Base-by-base conservation (phyloP, 2,113 vertebrate genomes). In the Pitta sordida region DNA sequence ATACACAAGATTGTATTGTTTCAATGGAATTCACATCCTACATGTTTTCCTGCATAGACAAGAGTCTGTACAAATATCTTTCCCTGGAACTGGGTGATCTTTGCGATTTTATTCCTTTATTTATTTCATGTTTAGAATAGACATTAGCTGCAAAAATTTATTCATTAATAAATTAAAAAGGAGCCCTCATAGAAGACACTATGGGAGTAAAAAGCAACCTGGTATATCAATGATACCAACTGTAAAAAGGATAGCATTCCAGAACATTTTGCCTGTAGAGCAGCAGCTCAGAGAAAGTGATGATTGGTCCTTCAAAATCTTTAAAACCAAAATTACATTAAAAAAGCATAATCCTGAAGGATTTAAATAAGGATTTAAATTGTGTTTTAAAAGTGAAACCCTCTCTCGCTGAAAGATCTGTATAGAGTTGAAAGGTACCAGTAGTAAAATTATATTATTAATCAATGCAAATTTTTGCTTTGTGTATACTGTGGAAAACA, bases 1-100 rank as follows among this genome's bases (percentile, higher is more conserved):
- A 12, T 43, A 82, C 37, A 79, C 37, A 74, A 63, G 32, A 36
- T 0, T 0, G 11, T 32, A 22, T 44, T 63, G 1, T 74, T 79
- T 79, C 1, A 0, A 41, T 20, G 15, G 26, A 36, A 13, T 46
- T 68, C 15, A 24, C 0, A 2, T 46, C 9, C 22, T 41, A 10
- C n/a, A 30, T 13, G 7, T 74, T 74, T 48, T 58, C 30, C 30
- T 79, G 52, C 34, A 16, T 7, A 60, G 24, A 21, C 1, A 1
- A 4, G 17, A 56, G 13, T 65, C 58, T 44, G 7, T n/a, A 37
- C 18, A 75, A 64, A 34, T 11, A n/a, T 23, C 2, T 78, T 55
- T n/a, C 41, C 26, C 55, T 75, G 34, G 51, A 68, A 41, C 71
- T 78, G 13, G 2, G 7, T 63, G 44, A 52, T 46, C n/a, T 37